phyloP scores from a whole-genome alignment of 2,113 vertebrate genomes.

The Otus sunia region DNA sequence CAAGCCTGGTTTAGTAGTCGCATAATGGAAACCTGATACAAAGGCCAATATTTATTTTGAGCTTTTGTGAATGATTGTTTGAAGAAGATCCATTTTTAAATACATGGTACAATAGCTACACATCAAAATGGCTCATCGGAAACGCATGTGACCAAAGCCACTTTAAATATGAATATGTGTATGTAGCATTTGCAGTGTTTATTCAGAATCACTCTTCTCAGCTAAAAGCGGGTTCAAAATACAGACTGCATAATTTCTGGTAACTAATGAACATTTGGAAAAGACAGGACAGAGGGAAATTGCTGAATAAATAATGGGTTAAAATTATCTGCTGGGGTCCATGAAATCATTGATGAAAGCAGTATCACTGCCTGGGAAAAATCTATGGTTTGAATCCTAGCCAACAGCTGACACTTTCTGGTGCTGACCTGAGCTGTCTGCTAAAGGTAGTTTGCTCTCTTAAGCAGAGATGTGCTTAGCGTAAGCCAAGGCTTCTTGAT shows the following conservation, averaged over 20 bases:
- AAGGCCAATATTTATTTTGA: neutral
- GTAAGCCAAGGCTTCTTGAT: neutral
- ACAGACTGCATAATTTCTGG: neutral
- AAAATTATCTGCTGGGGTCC: neutral
- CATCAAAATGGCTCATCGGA: neutral
- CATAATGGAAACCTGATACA: neutral
- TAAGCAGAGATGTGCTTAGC: neutral
- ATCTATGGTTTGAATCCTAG: neutral
- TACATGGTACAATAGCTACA: neutral
- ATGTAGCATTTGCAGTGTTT: neutral
- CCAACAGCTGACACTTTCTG: neutral
- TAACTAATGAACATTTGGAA: neutral
- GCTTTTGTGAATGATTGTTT: neutral
- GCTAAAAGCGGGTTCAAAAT: neutral
- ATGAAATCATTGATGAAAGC: neutral
- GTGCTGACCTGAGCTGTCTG: neutral
- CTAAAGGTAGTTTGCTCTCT: neutral
- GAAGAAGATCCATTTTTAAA: neutral
- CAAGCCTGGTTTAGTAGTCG: neutral
- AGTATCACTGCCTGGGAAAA: neutral
- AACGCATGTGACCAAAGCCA: neutral
- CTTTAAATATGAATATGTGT: neutral
- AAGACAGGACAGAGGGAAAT: neutral
- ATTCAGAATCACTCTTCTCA: neutral
- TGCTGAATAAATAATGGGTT: neutral